phyloP scores from a whole-genome alignment of 1,140 invertebrate genomes.

The Leptestheria dahalacensis region DNA sequence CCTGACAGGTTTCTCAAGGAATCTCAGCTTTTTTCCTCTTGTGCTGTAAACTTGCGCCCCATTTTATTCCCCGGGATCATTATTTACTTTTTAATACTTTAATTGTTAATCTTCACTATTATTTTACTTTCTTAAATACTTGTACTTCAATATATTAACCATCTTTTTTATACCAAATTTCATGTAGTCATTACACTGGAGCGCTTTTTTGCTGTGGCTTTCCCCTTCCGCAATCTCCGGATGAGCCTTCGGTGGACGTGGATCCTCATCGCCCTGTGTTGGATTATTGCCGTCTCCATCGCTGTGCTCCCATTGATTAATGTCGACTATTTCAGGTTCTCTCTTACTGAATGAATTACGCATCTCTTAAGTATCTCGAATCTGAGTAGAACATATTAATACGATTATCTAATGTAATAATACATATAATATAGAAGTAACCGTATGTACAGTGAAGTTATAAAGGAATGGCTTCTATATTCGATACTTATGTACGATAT shows the following conservation, averaged over 20 bases:
- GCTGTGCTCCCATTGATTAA: slow-evolving; percentile 32
- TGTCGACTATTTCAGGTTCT: slow-evolving; percentile 31
- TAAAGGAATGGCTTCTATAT: too few species aligned
- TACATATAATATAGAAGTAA: too few species aligned
- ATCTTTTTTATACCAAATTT: not conserved
- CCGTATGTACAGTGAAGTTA: too few species aligned
- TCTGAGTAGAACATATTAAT: too few species aligned
- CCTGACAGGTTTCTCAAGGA: slow-evolving; percentile 31
- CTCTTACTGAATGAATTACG: not conserved
- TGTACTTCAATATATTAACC: too few species aligned
- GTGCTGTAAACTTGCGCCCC: too few species aligned
- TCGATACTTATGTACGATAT: too few species aligned
- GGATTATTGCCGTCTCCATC: slow-evolving; percentile 31
- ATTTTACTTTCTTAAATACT: too few species aligned
- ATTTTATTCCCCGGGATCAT: too few species aligned
- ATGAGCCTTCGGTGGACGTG: slow-evolving; percentile 30
- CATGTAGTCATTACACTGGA: slow-evolving; percentile 38
- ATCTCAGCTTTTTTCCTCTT: too few species aligned
- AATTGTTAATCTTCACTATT: not conserved
- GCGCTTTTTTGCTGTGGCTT: slow-evolving; percentile 37
- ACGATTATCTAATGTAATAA: too few species aligned
- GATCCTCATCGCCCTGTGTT: slow-evolving; percentile 32
- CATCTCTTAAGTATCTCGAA: too few species aligned
- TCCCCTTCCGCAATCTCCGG: slow-evolving; percentile 33
- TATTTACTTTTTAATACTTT: not conserved